Base-by-base conservation (phyloP, 2,888 invertebrate species). In the Sepiola atlantica region DNA sequence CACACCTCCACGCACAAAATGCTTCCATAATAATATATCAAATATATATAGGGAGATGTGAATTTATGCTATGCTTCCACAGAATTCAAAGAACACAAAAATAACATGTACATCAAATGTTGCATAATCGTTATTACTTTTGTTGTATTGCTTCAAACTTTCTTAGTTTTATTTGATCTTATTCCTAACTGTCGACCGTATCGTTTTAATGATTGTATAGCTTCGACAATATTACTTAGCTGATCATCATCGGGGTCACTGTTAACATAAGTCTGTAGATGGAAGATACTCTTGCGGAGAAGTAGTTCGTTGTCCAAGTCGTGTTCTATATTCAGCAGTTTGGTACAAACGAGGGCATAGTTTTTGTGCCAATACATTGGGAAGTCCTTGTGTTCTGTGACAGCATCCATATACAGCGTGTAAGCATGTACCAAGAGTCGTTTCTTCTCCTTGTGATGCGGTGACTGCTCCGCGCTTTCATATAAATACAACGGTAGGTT, bases 311-410 rank as follows among this genome's bases (percentile, higher is more conserved):
- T 94, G 35, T 96, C 94, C 55, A 95, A 45, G n/a, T 94, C 54
- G 77, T 95, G 95, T 14, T 94, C 90, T 4, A 95, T 24, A 57
- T 95, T 94, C 28, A 96, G 94, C 95, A 96, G 95, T 91, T 95
- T 95, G 93, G 96, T 96, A 95, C 96, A 96, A 24, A 96, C 96
- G 35, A 97, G 95, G 28, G 97, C 97, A 94, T 96, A 97, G 95
- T 97, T 97, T 93, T 96, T 96, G 95, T 97, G 97, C 96, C 97
- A 97, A 95, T 96, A 96, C 28, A 94, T 94, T 6, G 97, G 97
- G 45, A 96, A 95, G 12, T 95, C 94, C n/a, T 94, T 92, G 57
- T 96, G 94, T 4, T 95, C 93, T 45, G 96, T 95, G 2, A 97
- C 95, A 4, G 97, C 97, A 54, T 95, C 94, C 92, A 96, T 95